These are phyloP conservation scores for Dendrolimus kikuchii DNA, from an alignment of 1,140 invertebrate genomes.

Conservation along the genomic window DNA sequence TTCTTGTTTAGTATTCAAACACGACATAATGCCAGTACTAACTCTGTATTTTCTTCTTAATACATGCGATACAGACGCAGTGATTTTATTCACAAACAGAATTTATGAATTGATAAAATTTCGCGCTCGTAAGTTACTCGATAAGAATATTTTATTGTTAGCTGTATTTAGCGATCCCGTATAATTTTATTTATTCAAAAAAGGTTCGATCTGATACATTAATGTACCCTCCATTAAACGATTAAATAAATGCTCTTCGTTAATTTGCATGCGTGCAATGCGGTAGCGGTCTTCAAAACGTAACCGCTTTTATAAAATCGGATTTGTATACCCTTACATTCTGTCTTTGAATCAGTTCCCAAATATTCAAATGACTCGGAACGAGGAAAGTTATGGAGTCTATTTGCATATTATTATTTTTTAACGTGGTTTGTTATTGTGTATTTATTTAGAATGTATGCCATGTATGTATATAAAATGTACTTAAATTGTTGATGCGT, in stretches of 20 bases:
- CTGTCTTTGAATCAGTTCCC: slow-evolving; percentile 21
- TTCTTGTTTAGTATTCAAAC: too few relatives aligned
- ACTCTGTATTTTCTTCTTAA: too few relatives aligned
- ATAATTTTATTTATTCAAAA: slow-evolving; percentile 18
- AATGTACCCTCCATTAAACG: slow-evolving; percentile 51
- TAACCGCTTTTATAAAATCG: slow-evolving; percentile 45
- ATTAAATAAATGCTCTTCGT: slow-evolving; percentile 42
- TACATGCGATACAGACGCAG: too few relatives aligned
- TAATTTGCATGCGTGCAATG: slow-evolving; percentile 54
- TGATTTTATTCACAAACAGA: too few relatives aligned
- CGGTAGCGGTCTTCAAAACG: slow-evolving; percentile 45
- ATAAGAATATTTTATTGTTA: slow-evolving; percentile 8
- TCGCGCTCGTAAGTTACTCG: background rate
- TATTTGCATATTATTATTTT: slow-evolving; percentile 14
- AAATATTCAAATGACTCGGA: slow-evolving; percentile 12
- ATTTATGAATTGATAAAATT: too few relatives aligned
- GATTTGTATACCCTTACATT: slow-evolving; percentile 27
- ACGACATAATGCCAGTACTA: too few relatives aligned
- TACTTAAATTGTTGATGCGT: too few relatives aligned
- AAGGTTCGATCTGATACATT: slow-evolving; percentile 44
- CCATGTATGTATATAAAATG: too few relatives aligned
- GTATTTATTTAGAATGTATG: too few relatives aligned
- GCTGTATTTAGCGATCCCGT: slow-evolving; percentile 7
- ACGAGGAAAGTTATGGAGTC: background rate
- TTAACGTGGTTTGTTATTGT: background rate